A percentile compares a stretch with the other conserved stretches of the same genome.
Conservation (phyloP, 2,888 invertebrate species). For the Scelioninae gen. 2 region DNA sequence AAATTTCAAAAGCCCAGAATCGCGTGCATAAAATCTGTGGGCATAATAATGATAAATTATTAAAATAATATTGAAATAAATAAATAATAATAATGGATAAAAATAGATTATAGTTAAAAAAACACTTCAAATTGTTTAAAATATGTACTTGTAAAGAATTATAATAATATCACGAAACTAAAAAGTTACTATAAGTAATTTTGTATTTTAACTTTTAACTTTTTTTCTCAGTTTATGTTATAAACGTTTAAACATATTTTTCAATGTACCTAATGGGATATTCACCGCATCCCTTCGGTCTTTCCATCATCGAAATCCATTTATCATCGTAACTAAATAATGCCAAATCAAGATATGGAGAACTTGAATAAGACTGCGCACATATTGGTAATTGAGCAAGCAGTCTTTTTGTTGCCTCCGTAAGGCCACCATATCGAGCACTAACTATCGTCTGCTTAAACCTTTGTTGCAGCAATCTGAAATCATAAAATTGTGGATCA, state of each 20-base stretch:
- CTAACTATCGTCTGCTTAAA: slow-evolving; percentile 93
- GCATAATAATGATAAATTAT: too few relatives aligned
- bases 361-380: slow-evolving; percentile 94
- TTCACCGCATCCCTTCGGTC: slow-evolving; percentile 94
- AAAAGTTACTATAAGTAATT: too few relatives aligned
- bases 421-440: slow-evolving; percentile 91
- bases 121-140: too few relatives aligned
- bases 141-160: too few relatives aligned
- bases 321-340: slow-evolving; percentile 97
- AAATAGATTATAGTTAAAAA: not conserved
- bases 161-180: too few relatives aligned
- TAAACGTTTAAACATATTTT: too few relatives aligned
- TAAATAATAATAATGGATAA: not conserved
- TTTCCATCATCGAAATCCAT: slow-evolving; percentile 95
- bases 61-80: slow-evolving; percentile 2
- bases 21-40: slow-evolving; percentile 89
- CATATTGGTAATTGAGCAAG: slow-evolving; percentile 94
- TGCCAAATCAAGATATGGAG: slow-evolving; percentile 94
- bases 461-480: slow-evolving; percentile 79
- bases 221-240: too few relatives aligned
- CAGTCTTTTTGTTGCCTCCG: slow-evolving; percentile 92
- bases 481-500: slow-evolving; percentile 20
- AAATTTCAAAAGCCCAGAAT: slow-evolving; percentile 86
- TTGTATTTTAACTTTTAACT: too few relatives aligned
- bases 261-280: slow-evolving; percentile 88